phyloP scores from a whole-genome alignment of 2,888 invertebrate genomes.

The Limnephilus auricula region DNA sequence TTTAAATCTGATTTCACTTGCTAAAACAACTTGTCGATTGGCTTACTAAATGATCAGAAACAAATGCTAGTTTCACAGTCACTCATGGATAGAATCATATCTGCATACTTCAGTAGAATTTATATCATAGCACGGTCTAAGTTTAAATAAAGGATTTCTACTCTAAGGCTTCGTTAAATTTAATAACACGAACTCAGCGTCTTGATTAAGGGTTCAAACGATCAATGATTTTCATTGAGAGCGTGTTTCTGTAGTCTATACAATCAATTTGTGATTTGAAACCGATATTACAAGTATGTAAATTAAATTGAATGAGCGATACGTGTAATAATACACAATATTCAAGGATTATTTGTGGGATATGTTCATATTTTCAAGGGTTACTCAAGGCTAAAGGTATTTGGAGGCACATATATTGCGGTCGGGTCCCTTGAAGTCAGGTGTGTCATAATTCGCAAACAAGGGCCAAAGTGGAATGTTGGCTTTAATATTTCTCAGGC shows the following conservation, averaged over 20 bases:
- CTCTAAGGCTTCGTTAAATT: background rate
- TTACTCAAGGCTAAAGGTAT: slow-evolving; percentile 23
- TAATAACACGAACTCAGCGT: background rate
- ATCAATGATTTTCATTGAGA: background rate
- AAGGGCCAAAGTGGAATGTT: slow-evolving; percentile 57
- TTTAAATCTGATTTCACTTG: background rate
- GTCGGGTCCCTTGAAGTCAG: slow-evolving; percentile 45
- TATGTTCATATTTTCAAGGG: slow-evolving; percentile 2
- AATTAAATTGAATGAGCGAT: slow-evolving; percentile 5
- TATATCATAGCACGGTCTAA: no score
- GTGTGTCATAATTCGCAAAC: slow-evolving; percentile 62
- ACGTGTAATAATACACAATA: background rate
- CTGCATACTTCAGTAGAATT: no score
- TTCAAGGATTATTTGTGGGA: background rate
- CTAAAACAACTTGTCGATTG: background rate
- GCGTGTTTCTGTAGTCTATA: background rate
- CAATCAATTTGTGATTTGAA: background rate
- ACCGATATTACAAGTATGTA: background rate
- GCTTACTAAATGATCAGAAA: background rate
- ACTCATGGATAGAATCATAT: background rate
- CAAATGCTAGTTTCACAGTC: background rate
- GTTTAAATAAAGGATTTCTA: background rate
- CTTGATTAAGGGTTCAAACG: background rate
- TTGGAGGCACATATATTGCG: slow-evolving; percentile 35
- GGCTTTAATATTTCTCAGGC: slow-evolving; percentile 59